A percentile compares a stretch with the other conserved stretches of the same genome.
Conservation (phyloP, 2,113 vertebrate species). For the Collichthys lucidus region DNA sequence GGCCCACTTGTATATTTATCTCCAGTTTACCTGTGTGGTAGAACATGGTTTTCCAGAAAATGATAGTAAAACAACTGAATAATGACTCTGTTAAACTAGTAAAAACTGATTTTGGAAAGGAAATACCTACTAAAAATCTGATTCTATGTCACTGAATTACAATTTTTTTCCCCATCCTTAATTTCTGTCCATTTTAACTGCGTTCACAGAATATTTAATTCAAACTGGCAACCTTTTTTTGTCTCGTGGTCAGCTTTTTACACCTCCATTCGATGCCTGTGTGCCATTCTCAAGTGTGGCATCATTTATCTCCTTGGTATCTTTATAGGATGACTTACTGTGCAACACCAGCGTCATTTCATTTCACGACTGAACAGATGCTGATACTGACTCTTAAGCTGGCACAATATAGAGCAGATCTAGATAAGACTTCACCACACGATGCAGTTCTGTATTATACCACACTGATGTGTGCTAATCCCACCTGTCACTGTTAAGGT, state of each 20-base stretch:
- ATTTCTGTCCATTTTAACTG: neutral
- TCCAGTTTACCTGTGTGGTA: neutral
- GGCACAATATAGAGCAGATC: slow-evolving; percentile 48
- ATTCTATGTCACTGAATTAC: neutral
- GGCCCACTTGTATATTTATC: neutral
- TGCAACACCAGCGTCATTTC: slow-evolving; percentile 50
- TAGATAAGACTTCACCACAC: slow-evolving; percentile 60
- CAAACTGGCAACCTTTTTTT: neutral
- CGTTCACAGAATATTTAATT: neutral
- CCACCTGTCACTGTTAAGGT: slow-evolving; percentile 61
- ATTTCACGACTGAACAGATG: slow-evolving; percentile 65
- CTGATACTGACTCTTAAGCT: slow-evolving; percentile 61
- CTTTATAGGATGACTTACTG: slow-evolving; percentile 35
- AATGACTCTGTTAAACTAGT: neutral
- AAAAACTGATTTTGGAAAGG: neutral
- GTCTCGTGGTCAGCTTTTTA: neutral
- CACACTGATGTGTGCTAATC: slow-evolving; percentile 58
- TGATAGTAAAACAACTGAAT: neutral
- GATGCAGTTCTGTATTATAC: slow-evolving; percentile 57
- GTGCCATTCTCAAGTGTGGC: slow-evolving; percentile 20
- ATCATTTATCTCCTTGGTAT: slow-evolving; percentile 42
- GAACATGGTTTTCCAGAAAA: neutral
- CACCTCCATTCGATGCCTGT: neutral
- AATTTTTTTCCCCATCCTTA: neutral
- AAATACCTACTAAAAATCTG: neutral